phyloP scores from a whole-genome alignment of 2,888 invertebrate species.

The Platycheirus albimanus region DNA sequence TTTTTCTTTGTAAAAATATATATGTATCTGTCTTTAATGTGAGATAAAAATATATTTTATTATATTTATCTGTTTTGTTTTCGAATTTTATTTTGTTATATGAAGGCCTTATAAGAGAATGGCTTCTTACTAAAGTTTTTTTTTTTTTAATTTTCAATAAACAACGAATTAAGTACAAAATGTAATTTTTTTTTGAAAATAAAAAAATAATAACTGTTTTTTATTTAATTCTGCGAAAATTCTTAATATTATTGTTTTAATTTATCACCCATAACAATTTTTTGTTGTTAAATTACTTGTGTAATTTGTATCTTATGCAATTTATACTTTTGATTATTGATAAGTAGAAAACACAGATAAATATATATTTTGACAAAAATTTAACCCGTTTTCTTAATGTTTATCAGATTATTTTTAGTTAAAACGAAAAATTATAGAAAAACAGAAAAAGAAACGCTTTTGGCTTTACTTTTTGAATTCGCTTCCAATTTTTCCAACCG shows the following conservation, averaged over 20 bases:
- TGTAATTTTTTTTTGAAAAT: slow-evolving; percentile 9
- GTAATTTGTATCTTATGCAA: slow-evolving; percentile 19
- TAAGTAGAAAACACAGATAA: slow-evolving; percentile 49
- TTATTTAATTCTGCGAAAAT: slow-evolving; percentile 51
- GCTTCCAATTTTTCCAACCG: too few relatives aligned
- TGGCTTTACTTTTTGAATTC: too few relatives aligned
- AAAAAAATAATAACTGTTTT: slow-evolving; percentile 27
- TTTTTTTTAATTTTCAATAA: slow-evolving; percentile 7
- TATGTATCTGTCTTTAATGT: slow-evolving; percentile 68
- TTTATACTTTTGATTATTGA: slow-evolving; percentile 32
- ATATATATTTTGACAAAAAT: slow-evolving; percentile 4
- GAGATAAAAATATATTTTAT: slow-evolving; percentile 71
- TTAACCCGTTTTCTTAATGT: slow-evolving; percentile 47
- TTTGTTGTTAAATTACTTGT: slow-evolving; percentile 31
- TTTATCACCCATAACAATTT: slow-evolving; percentile 63
- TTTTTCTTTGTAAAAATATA: slow-evolving; percentile 71
- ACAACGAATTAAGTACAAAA: slow-evolving; percentile 70
- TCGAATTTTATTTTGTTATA: slow-evolving; percentile 40
- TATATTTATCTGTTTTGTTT: slow-evolving; percentile 36
- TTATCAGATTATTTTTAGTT: slow-evolving; percentile 16
- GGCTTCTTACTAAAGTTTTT: slow-evolving; percentile 24
- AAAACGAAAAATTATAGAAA: not conserved
- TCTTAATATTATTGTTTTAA: slow-evolving; percentile 69
- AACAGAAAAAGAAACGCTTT: slow-evolving; percentile 29
- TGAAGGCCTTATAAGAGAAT: slow-evolving; percentile 55